phyloP scores from a whole-genome alignment of 2,113 vertebrate species.

The Pelusios castaneus region DNA sequence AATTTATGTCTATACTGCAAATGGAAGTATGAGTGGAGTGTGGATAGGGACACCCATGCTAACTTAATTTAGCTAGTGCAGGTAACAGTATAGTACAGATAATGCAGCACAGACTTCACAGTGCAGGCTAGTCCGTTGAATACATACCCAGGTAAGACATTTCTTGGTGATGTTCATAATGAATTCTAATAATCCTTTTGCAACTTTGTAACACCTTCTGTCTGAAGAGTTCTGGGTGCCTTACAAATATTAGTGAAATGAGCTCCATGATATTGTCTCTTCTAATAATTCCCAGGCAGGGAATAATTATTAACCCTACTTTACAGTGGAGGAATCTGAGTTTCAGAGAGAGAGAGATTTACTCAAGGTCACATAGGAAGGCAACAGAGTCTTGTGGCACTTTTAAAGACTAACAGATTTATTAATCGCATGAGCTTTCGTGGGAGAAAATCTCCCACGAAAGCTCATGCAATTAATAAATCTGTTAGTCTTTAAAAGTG shows the following conservation, averaged over 20 bases:
- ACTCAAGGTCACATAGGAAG: background rate
- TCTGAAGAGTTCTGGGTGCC: background rate
- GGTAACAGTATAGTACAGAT: background rate
- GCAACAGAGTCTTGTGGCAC: too few species aligned
- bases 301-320: background rate
- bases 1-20: background rate
- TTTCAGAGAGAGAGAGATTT: background rate
- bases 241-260: background rate
- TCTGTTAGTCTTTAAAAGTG: too few species aligned
- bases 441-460: too few species aligned
- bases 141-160: background rate
- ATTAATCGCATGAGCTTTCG: too few species aligned
- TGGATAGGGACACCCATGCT: background rate
- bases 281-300: background rate
- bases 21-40: background rate
- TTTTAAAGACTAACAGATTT: too few species aligned
- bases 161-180: background rate
- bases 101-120: background rate
- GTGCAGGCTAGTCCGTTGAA: background rate
- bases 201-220: background rate
- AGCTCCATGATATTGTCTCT: background rate
- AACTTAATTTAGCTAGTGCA: background rate
- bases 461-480: too few species aligned
- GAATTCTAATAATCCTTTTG: background rate
- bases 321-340: background rate